phyloP scores from a whole-genome alignment of 2,113 vertebrate genomes.

The Aegithalos caudatus region DNA sequence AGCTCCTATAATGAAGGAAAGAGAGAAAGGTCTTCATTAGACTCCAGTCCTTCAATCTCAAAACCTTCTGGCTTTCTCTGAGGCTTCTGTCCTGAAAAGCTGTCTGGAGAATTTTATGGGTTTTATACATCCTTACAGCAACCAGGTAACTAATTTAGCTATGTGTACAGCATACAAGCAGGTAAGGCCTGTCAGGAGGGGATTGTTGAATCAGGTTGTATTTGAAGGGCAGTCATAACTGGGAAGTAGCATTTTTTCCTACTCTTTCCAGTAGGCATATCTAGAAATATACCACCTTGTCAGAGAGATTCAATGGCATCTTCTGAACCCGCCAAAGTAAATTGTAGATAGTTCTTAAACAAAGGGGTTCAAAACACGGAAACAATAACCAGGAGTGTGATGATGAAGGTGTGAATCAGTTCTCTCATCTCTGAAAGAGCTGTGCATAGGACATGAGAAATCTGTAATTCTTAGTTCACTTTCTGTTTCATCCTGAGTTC shows the following conservation, averaged over 20 bases:
- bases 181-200: not conserved
- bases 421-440: not conserved
- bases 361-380: not conserved
- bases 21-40: rapidly evolving
- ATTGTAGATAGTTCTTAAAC: not conserved
- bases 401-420: not conserved
- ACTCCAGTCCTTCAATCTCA: not conserved
- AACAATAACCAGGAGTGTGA: not conserved
- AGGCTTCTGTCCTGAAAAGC: not conserved
- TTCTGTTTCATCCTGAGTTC: not conserved
- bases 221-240: not conserved
- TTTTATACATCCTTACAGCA: not conserved
- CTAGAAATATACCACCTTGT: not conserved
- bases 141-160: not conserved
- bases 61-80: not conserved
- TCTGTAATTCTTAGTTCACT: not conserved
- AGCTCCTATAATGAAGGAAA: not conserved
- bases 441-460: not conserved
- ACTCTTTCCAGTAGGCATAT: not conserved
- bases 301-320: not conserved
- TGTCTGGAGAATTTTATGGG: not conserved
- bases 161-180: not conserved
- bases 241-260: not conserved
- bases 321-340: not conserved
- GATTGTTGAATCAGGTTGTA: not conserved